Evolutionary conservation across 2,888 invertebrate species (phyloP).

Genomic region (Troilus luridus): DNA sequence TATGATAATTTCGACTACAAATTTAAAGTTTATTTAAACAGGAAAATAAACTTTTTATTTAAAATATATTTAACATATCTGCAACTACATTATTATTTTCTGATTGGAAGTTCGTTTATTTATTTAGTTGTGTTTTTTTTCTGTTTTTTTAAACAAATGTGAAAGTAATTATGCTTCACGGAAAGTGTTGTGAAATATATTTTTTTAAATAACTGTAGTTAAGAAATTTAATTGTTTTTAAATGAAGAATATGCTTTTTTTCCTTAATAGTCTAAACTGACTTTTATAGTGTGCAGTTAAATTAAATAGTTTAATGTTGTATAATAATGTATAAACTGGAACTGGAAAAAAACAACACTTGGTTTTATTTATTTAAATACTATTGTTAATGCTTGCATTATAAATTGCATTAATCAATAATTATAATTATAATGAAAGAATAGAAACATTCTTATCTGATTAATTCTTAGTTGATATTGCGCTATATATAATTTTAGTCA

Average conservation of each 20-base stretch:
- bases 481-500: not conserved
- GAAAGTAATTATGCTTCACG: not conserved
- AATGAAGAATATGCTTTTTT: not conserved
- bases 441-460: slow-evolving; percentile 1
- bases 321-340: too few species aligned
- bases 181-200: not conserved
- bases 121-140: not conserved
- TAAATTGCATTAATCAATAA: not conserved
- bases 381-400: not conserved
- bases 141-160: not conserved
- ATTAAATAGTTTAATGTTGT: not conserved
- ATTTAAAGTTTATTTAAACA: too few species aligned
- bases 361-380: not conserved
- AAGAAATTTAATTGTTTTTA: not conserved
- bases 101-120: too few species aligned
- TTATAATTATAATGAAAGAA: slow-evolving; percentile 25
- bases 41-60: too few species aligned
- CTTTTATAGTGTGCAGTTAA: not conserved
- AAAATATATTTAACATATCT: too few species aligned
- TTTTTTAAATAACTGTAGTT: not conserved
- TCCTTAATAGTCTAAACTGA: too few species aligned
- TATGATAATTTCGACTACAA: too few species aligned
- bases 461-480: not conserved
- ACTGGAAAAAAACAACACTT: too few species aligned
- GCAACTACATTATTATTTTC: too few species aligned